Evolutionary conservation across 1,140 invertebrate species (phyloP).

Genomic region (Euwallacea fornicatus): DNA sequence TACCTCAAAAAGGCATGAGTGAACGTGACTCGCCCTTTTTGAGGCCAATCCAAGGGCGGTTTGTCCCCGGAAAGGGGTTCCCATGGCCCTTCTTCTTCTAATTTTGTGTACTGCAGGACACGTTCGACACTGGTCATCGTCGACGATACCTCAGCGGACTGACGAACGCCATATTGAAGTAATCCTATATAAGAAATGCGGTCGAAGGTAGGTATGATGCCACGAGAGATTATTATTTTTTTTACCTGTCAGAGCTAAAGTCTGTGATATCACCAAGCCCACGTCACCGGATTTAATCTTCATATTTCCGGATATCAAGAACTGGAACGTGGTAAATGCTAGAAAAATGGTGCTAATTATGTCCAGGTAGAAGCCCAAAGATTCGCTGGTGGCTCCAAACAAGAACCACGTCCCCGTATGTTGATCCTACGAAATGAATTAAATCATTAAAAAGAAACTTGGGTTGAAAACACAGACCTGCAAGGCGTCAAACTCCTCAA

Average conservation of each 20-base stretch:
- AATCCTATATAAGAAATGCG: slow-evolving; percentile 57
- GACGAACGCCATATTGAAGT: slow-evolving; percentile 81
- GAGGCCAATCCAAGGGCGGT: slow-evolving; percentile 71
- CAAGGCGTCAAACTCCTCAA: slow-evolving; percentile 65
- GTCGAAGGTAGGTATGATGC: background rate
- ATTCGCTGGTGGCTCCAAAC: slow-evolving; percentile 75
- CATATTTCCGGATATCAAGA: slow-evolving; percentile 55
- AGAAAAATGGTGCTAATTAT: slow-evolving; percentile 69
- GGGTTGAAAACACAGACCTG: slow-evolving; percentile 53
- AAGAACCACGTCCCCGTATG: slow-evolving; percentile 76
- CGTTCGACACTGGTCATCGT: slow-evolving; percentile 79
- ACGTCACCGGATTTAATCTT: slow-evolving; percentile 62
- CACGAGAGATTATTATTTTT: background rate
- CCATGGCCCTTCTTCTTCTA: slow-evolving; percentile 64
- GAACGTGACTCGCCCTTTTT: slow-evolving; percentile 67
- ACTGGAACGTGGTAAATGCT: slow-evolving; percentile 65
- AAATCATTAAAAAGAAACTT: background rate
- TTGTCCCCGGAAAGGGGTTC: slow-evolving; percentile 53
- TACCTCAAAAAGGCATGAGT: slow-evolving; percentile 65
- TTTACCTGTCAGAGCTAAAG: slow-evolving; percentile 66
- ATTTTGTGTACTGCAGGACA: slow-evolving; percentile 74
- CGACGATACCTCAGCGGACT: slow-evolving; percentile 73
- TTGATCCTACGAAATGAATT: slow-evolving; percentile 55
- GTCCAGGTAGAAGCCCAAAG: slow-evolving; percentile 75
- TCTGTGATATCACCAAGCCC: slow-evolving; percentile 83